Evolutionary conservation across 1,140 invertebrate genomes (phyloP), one percentile per base, ranked within the genome.

Genomic region (Acromyrmex echinatior): DNA sequence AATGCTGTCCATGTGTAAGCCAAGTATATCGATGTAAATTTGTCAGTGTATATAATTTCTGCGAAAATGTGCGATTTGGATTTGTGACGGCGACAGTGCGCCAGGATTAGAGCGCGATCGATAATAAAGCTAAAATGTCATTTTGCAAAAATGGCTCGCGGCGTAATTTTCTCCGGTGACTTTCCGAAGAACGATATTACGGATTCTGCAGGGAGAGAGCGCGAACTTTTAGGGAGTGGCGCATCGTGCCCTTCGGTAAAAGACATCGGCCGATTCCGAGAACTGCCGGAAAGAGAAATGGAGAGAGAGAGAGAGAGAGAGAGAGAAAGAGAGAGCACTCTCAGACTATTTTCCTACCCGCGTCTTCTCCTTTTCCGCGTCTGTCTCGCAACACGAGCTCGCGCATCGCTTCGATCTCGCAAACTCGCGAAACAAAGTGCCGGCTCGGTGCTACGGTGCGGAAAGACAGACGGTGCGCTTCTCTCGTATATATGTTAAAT

Each of bases 401-500:
- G 39, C 66, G 10, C 31, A 60, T 28, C 66, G 21, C 45, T 81
- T 70, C 85, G 71, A 68, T 87, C 62, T 87, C 63, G 63, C 86
- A 73, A 87, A 87, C 86, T 87, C 80, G 71, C 45, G 53, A 76
- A 68, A 85, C 80, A 62, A 71, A 85, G 78, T 76, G 70, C 56
- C 70, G 60, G 85, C 35, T 39, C 45, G 39, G 66, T 45, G 39
- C 45, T 45, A 65, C 65, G 39, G 10, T 7, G 14, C 65, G n/a
- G 28, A 35, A 31, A 85, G 80, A 88, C 87, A 73, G 81, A 60
- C 80, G 14, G 80, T 16, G 25, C 51, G 82, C 84, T 85, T 63
- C 68, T 73, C 87, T 88, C 87, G 87, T 88, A 88, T 88, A 88
- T 88, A 88, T 88, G 82, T 81, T 88, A 88, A 88, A 78, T 76